These are phyloP conservation scores for Lasioglossum malachurum DNA, from an alignment of 2,888 invertebrate genomes.

Conservation along the genomic window DNA sequence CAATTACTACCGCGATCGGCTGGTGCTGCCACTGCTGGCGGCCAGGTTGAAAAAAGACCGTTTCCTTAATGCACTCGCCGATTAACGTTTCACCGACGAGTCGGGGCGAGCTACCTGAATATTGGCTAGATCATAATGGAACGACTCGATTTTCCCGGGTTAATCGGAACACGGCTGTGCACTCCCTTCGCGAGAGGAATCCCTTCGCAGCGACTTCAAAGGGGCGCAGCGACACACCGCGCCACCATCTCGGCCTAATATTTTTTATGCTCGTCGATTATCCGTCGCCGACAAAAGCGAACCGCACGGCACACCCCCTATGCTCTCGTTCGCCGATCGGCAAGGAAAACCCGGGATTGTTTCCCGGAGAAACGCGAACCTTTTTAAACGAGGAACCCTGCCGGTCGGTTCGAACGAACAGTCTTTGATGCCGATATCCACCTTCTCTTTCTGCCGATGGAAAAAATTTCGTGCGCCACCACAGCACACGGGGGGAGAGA, in stretches of 20 bases:
- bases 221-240: not conserved
- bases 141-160: slow-evolving; percentile 7
- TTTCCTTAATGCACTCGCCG: slow-evolving; percentile 39
- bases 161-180: not conserved
- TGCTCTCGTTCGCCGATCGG: not conserved
- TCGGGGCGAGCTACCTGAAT: not conserved
- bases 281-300: not conserved
- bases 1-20: slow-evolving; percentile 67
- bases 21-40: slow-evolving; percentile 41
- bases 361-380: slow-evolving; percentile 14
- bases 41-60: slow-evolving; percentile 12
- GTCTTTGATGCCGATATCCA: slow-evolving; percentile 55
- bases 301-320: not conserved
- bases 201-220: slow-evolving; percentile 11
- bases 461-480: slow-evolving; percentile 52
- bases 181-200: not conserved
- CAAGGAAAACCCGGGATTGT: slow-evolving; percentile 12
- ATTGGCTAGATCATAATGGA: slow-evolving; percentile 20
- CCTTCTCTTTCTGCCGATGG: slow-evolving; percentile 34
- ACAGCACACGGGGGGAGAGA: not conserved
- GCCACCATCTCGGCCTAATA: not conserved
- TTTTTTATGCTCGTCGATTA: slow-evolving; percentile 19
- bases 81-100: slow-evolving; percentile 45
- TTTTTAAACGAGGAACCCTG: slow-evolving; percentile 25
- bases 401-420: slow-evolving; percentile 34